Evolutionary conservation across 2,888 invertebrate genomes (phyloP).

Genomic region (Watsonalla binaria): DNA sequence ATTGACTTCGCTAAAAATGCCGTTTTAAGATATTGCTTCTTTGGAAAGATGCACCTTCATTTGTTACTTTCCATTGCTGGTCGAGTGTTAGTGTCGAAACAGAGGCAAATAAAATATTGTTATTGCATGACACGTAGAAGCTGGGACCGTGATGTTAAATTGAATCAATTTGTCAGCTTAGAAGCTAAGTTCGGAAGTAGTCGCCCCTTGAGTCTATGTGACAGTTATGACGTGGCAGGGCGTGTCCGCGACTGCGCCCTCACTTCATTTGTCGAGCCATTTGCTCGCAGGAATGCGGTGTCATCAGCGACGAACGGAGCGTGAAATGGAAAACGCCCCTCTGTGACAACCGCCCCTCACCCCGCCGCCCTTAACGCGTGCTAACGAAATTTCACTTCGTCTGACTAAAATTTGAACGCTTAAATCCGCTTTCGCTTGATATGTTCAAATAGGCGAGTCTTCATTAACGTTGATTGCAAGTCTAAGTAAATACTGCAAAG

Average conservation of each 20-base stretch:
- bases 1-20: conserved; percentile 34
- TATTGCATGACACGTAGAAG: conserved; percentile 12
- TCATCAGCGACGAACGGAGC: conserved; percentile 74
- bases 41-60: conserved; percentile 24
- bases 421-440: conserved; percentile 36
- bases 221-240: conserved; percentile 73
- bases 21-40: conserved; percentile 17
- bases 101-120: conserved; percentile 12
- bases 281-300: conserved; percentile 74
- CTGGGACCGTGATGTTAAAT: conserved; percentile 40
- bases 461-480: conserved; percentile 40
- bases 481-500: conserved; percentile 26
- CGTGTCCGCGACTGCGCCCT: conserved; percentile 67
- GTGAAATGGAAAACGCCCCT: conserved; percentile 78
- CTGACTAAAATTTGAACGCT: conserved; percentile 38
- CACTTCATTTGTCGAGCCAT: conserved; percentile 76
- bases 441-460: conserved; percentile 40
- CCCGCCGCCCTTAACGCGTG: conserved; percentile 48
- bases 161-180: conserved; percentile 58
- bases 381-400: conserved; percentile 68
- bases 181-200: conserved; percentile 31
- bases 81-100: conserved; percentile 15
- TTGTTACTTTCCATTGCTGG: conserved; percentile 29
- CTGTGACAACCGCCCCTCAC: conserved; percentile 54
- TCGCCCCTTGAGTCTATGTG: conserved; percentile 42